These are phyloP conservation scores for Entomobrya proxima DNA, from an alignment of 2,888 invertebrate species.

Conservation along the genomic window DNA sequence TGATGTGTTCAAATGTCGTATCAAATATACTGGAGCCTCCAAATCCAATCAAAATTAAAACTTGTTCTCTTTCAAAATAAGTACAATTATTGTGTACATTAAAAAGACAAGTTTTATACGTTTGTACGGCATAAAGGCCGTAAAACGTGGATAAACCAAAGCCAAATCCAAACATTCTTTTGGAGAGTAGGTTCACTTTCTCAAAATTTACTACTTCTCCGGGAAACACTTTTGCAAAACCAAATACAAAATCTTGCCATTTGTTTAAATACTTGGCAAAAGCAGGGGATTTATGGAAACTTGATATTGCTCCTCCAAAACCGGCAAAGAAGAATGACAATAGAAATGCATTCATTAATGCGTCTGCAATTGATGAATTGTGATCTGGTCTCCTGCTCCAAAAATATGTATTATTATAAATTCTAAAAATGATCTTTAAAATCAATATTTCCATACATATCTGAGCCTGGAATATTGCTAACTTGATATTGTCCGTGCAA, in stretches of 20 bases:
- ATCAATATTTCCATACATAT: background rate
- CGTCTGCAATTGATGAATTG: background rate
- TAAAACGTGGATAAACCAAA: background rate
- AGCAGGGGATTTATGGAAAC: background rate
- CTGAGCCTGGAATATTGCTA: slow-evolving; percentile 16
- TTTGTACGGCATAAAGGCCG: no score
- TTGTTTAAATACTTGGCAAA: slow-evolving; percentile 23
- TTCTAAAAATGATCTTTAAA: background rate
- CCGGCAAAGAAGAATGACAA: slow-evolving; percentile 16
- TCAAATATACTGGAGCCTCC: slow-evolving; percentile 25
- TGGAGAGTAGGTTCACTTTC: background rate
- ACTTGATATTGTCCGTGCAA: slow-evolving; percentile 16
- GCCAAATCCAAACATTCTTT: background rate
- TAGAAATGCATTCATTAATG: slow-evolving; percentile 24
- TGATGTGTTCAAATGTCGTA: slow-evolving; percentile 29
- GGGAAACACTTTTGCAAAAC: background rate
- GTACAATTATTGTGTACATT: background rate
- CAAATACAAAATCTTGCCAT: slow-evolving; percentile 15
- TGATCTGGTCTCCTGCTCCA: background rate
- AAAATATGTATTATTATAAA: background rate
- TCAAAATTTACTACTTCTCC: background rate
- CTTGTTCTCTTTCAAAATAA: slow-evolving; percentile 23
- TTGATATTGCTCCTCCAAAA: background rate
- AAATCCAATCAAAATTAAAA: background rate
- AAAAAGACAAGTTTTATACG: background rate